Evolutionary conservation across 2,888 invertebrate species (phyloP).

Genomic region (Trichopria drosophilae): DNA sequence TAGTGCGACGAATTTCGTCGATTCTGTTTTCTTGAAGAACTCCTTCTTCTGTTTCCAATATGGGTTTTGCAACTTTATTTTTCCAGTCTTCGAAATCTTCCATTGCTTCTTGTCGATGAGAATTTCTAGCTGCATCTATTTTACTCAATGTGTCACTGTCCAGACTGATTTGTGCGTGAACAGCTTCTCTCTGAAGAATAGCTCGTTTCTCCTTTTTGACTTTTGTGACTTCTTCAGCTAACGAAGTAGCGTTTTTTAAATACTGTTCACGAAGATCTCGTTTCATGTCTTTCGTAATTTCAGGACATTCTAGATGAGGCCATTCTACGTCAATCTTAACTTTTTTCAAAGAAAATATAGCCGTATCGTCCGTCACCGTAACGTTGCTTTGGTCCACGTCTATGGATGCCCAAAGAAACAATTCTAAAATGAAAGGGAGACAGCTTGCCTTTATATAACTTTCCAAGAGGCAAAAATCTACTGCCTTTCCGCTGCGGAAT

Average conservation of each 20-base stretch:
- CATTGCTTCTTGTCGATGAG: constrained; percentile 68
- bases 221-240: constrained; percentile 63
- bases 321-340: constrained; percentile 60
- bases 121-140: constrained; percentile 68
- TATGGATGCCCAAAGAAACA: constrained; percentile 68
- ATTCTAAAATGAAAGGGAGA: constrained; percentile 75
- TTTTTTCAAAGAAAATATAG: constrained; percentile 72
- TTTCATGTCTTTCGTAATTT: constrained; percentile 64
- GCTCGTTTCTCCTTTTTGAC: constrained; percentile 61
- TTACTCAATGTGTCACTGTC: constrained; percentile 64
- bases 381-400: constrained; percentile 68
- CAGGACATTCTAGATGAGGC: constrained; percentile 62
- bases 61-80: constrained; percentile 44
- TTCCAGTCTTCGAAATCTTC: constrained; percentile 69
- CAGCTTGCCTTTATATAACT: constrained; percentile 75
- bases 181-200: constrained; percentile 64
- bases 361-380: constrained; percentile 65
- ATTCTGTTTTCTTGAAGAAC: constrained; percentile 45
- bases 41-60: constrained; percentile 36
- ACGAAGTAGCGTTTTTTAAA: constrained; percentile 63
- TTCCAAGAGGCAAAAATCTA: constrained; percentile 71
- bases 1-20: no score
- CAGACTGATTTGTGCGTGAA: constrained; percentile 65
- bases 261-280: constrained; percentile 63
- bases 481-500: constrained; percentile 66